A percentile compares a stretch with the other conserved stretches of the same genome.
Conservation (phyloP, 2,113 vertebrate genomes). For the Toxotes jaculatrix region DNA sequence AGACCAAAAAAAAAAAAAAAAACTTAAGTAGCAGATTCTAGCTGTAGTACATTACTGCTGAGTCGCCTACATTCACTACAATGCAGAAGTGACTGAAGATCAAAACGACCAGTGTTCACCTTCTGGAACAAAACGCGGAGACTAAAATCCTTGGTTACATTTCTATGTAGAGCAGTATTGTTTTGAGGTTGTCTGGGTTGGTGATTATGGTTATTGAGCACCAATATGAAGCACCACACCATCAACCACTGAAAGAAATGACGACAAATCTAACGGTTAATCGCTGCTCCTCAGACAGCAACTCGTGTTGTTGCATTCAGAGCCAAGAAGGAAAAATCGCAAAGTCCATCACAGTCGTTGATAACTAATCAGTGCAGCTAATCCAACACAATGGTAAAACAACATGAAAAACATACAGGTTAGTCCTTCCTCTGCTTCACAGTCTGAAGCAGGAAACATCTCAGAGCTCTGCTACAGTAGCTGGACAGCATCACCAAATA, state of each 20-base stretch:
- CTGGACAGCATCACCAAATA: conserved; percentile 61
- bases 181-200: conserved; percentile 70
- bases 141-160: conserved; percentile 27
- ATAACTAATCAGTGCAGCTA: conserved; percentile 83
- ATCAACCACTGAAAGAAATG: conserved; percentile 55
- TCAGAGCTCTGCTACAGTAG: conserved; percentile 72
- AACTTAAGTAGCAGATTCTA: neutral
- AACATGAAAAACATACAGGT: conserved; percentile 79
- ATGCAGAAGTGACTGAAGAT: conserved; percentile 45
- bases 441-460: conserved; percentile 4
- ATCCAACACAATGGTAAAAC: conserved; percentile 87
- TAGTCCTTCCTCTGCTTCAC: conserved; percentile 57
- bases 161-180: conserved; percentile 30
- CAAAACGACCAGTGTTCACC: conserved; percentile 43
- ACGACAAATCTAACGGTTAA: conserved; percentile 26
- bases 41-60: conserved; percentile 39
- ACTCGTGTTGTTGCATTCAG: neutral
- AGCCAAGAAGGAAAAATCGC: neutral
- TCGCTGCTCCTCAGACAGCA: conserved; percentile 1
- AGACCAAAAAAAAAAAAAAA: conserved; percentile 6
- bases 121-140: conserved; percentile 10
- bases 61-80: conserved; percentile 69
- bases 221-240: conserved; percentile 73
- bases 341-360: conserved; percentile 51
- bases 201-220: conserved; percentile 70